phyloP scores from a whole-genome alignment of 1,140 invertebrate genomes.

The Bombus waltoni region DNA sequence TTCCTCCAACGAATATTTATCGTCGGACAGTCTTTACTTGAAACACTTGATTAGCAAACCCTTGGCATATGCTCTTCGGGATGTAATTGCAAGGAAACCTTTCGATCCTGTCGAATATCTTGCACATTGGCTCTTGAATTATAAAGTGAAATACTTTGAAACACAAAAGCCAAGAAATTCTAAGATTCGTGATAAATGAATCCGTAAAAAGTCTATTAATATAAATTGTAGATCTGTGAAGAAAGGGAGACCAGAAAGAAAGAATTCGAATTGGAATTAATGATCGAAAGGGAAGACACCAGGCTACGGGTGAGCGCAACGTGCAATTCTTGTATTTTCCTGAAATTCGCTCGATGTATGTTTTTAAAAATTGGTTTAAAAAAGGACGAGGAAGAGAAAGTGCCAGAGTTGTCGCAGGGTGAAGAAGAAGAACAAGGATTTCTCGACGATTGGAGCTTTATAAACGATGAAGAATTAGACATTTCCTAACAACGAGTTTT shows the following conservation, averaged over 20 bases:
- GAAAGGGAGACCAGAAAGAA: conserved; percentile 54
- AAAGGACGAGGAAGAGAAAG: background rate
- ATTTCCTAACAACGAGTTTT: too few species aligned
- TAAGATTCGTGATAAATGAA: too few species aligned
- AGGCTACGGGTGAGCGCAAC: conserved; percentile 28
- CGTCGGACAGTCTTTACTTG: conserved; percentile 52
- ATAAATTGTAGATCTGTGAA: conserved; percentile 59
- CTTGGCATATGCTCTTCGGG: conserved; percentile 60
- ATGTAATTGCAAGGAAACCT: conserved; percentile 70
- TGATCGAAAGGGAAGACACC: conserved; percentile 43
- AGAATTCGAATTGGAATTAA: conserved; percentile 59
- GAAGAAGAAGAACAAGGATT: background rate
- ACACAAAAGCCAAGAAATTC: too few species aligned
- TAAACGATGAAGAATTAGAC: background rate
- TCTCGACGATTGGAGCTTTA: background rate
- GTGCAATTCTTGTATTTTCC: background rate
- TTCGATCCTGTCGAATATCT: conserved; percentile 75
- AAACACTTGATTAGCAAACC: conserved; percentile 57
- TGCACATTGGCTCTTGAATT: conserved; percentile 73
- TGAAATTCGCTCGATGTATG: background rate
- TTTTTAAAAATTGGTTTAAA: background rate
- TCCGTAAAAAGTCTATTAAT: background rate
- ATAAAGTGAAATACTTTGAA: conserved; percentile 56
- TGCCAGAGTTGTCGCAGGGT: too few species aligned
- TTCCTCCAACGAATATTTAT: conserved; percentile 36